phyloP scores from a whole-genome alignment of 2,888 invertebrate species.

The Lepidocyrtinus sp. region DNA sequence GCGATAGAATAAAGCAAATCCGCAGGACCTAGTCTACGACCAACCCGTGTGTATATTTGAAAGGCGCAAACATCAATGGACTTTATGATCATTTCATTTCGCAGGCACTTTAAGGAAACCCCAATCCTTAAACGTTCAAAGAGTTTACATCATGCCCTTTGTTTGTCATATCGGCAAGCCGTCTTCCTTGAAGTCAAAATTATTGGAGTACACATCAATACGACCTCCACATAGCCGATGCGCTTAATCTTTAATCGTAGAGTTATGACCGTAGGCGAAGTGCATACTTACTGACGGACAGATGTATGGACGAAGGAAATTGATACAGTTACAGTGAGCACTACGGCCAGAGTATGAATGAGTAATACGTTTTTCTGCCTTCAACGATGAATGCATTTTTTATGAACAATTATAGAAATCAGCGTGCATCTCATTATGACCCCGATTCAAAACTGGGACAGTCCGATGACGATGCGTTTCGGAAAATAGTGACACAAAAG shows the following conservation, averaged over 20 bases:
- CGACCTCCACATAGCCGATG: slow-evolving; percentile 39
- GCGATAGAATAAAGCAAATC: not conserved
- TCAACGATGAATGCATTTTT: too few species aligned
- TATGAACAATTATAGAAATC: too few species aligned
- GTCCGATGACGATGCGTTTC: too few species aligned
- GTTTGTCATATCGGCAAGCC: slow-evolving; percentile 51
- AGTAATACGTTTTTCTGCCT: too few species aligned
- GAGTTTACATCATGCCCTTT: slow-evolving; percentile 30
- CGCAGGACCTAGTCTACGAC: slow-evolving; percentile 33
- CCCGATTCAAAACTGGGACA: too few species aligned
- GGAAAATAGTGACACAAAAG: too few species aligned
- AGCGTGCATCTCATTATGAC: too few species aligned
- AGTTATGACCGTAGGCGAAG: not conserved
- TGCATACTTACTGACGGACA: too few species aligned
- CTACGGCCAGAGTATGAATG: not conserved
- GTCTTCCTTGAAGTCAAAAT: slow-evolving; percentile 58
- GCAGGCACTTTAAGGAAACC: slow-evolving; percentile 25
- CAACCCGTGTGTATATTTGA: not conserved
- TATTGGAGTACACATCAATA: slow-evolving; percentile 50
- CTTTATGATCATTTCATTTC: slow-evolving; percentile 27
- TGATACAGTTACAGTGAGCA: slow-evolving; percentile 26
- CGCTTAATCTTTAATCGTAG: slow-evolving; percentile 10
- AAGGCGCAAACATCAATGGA: slow-evolving; percentile 39
- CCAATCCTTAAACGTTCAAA: slow-evolving; percentile 8
- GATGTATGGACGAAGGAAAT: slow-evolving; percentile 16